Evolutionary conservation across 1,140 invertebrate genomes (phyloP).

Genomic region (Sminthurides bifidus): DNA sequence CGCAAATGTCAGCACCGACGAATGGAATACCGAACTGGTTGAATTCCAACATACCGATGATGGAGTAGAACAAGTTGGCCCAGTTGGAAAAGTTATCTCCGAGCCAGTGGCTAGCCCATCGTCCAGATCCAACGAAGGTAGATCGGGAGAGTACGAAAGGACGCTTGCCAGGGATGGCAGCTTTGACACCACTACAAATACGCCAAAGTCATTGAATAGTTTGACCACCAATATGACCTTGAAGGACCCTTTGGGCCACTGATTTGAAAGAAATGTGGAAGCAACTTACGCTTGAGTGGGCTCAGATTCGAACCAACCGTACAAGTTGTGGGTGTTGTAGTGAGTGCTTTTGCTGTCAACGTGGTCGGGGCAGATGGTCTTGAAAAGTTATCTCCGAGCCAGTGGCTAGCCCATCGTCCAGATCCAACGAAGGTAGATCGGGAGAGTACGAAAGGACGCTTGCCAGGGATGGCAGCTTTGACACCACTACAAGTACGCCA

Average conservation of each 20-base stretch:
- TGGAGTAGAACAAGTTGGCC: slow-evolving; percentile 39
- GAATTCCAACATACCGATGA: slow-evolving; percentile 36
- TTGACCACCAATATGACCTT: not conserved
- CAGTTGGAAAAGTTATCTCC: slow-evolving; percentile 43
- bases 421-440: slow-evolving; percentile 44
- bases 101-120: slow-evolving; percentile 14
- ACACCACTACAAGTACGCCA: slow-evolving; percentile 6
- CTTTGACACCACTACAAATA: not conserved
- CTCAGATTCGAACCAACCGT: slow-evolving; percentile 18
- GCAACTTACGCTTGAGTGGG: slow-evolving; percentile 20
- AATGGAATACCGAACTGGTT: slow-evolving; percentile 35
- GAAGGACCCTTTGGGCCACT: not conserved
- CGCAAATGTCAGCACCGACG: slow-evolving; percentile 42
- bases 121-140: slow-evolving; percentile 40
- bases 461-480: slow-evolving; percentile 39
- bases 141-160: slow-evolving; percentile 41
- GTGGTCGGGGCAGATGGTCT: slow-evolving; percentile 35
- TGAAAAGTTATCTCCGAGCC: slow-evolving; percentile 45
- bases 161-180: slow-evolving; percentile 21
- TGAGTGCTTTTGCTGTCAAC: slow-evolving; percentile 32
- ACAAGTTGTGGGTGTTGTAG: slow-evolving; percentile 38
- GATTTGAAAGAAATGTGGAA: not conserved
- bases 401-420: slow-evolving; percentile 46
- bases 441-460: slow-evolving; percentile 38
- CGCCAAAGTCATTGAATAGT: slow-evolving; percentile 13